These are phyloP conservation scores for Paracyclopina nana DNA, from an alignment of 1,140 invertebrate genomes.

Conservation along the genomic window DNA sequence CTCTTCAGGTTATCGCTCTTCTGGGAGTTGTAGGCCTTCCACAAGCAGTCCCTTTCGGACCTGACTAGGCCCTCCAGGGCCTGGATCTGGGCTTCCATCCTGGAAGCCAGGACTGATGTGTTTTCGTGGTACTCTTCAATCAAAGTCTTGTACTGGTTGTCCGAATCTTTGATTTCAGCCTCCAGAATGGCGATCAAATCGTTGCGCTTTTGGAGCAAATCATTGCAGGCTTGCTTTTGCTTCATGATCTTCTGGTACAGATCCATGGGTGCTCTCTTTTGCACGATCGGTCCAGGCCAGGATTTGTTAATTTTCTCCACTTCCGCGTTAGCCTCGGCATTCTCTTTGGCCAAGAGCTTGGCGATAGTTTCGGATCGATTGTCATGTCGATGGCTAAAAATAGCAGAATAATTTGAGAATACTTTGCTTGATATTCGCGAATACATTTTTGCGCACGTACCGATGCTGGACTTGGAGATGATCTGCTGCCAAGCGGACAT, in stretches of 20 bases:
- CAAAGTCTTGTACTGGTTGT: constrained; percentile 6
- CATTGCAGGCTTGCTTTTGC: constrained; percentile 13
- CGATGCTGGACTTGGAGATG: constrained; percentile 5
- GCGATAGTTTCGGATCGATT: too few species aligned
- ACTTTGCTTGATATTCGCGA: too few species aligned
- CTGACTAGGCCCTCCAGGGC: neutral
- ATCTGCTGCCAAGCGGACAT: constrained; percentile 4
- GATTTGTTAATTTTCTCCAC: neutral
- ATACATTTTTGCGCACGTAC: too few species aligned
- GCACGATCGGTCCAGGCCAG: neutral
- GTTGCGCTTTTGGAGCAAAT: constrained; percentile 1
- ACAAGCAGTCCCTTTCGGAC: neutral
- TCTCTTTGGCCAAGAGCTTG: too few species aligned
- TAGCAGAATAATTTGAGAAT: too few species aligned
- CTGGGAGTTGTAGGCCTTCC: neutral
- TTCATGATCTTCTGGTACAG: constrained; percentile 11
- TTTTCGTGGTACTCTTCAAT: constrained; percentile 12
- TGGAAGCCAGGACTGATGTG: neutral
- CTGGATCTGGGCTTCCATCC: constrained; percentile 7
- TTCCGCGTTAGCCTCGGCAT: neutral
- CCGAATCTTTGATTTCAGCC: constrained; percentile 4
- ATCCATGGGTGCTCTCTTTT: constrained; percentile 1
- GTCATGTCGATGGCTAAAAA: too few species aligned
- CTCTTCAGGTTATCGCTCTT: neutral
- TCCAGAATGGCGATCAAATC: constrained; percentile 3